phyloP scores from a whole-genome alignment of 2,113 vertebrate species.

The Rynchops niger region DNA sequence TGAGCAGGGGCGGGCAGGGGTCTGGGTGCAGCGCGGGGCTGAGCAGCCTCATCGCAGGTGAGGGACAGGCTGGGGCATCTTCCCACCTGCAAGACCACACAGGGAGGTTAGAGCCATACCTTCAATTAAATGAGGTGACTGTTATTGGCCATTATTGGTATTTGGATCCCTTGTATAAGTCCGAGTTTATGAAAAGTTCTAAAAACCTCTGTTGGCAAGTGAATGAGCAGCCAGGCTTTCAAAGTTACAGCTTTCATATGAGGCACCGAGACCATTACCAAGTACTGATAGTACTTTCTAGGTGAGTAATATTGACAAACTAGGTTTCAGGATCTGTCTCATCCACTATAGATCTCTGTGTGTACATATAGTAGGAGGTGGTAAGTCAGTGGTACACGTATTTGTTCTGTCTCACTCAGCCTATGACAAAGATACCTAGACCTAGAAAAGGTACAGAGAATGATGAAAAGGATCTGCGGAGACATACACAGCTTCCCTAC shows the following conservation, averaged over 20 bases:
- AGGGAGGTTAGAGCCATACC: neutral
- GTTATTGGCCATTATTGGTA: accelerated
- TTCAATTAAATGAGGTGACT: neutral
- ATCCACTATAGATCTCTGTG: neutral
- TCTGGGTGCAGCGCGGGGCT: neutral
- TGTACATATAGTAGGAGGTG: neutral
- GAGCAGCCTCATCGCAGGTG: neutral
- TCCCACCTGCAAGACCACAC: accelerated
- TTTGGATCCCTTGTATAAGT: neutral
- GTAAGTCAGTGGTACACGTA: neutral
- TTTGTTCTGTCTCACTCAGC: neutral
- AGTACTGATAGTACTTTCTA: neutral
- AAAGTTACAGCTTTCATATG: neutral
- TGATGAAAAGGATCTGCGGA: neutral
- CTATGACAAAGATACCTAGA: neutral
- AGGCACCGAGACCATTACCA: neutral
- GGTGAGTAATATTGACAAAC: neutral
- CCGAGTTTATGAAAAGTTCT: neutral
- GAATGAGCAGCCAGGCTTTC: neutral
- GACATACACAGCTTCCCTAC: neutral
- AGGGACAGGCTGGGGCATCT: neutral
- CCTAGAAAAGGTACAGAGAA: neutral
- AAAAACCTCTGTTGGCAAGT: neutral
- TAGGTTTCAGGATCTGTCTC: neutral
- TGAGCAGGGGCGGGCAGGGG: neutral